Conservation (phyloP, 2,113 vertebrate species). For the Callipepla californica region DNA sequence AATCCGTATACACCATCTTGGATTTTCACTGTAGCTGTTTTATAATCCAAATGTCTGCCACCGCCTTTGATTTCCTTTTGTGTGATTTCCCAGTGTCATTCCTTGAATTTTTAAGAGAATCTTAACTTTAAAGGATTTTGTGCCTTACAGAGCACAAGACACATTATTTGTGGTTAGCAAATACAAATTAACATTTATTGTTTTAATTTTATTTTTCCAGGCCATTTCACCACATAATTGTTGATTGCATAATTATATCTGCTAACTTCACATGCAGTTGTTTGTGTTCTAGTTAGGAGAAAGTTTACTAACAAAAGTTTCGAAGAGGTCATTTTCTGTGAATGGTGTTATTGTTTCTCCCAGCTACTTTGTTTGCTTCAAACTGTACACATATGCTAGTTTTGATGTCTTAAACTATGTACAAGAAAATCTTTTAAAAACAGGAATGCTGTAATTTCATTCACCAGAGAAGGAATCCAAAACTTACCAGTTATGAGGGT, state of each 20-base stretch:
- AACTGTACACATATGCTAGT: not conserved
- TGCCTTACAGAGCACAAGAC: not conserved
- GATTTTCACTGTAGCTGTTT: not conserved
- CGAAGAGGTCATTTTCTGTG: not conserved
- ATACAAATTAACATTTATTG: conserved; percentile 49
- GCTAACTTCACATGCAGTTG: not conserved
- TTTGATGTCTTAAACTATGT: not conserved
- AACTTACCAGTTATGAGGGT: not conserved
- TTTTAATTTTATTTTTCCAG: conserved; percentile 56
- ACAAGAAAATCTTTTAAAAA: not conserved
- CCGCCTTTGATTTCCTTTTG: not conserved
- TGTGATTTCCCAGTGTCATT: not conserved
- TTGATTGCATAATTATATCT: conserved; percentile 4
- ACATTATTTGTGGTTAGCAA: not conserved
- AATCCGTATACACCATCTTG: not conserved
- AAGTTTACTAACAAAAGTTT: conserved; percentile 10
- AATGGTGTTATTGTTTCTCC: not conserved
- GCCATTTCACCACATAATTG: conserved; percentile 52
- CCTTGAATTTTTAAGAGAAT: not conserved
- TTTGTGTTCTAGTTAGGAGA: conserved; percentile 24
- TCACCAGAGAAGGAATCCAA: not conserved
- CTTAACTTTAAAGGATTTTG: not conserved
- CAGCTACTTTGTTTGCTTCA: not conserved
- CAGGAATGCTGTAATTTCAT: not conserved
- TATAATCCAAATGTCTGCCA: not conserved